phyloP scores from a whole-genome alignment of 1,140 invertebrate genomes.

The Pemphigus obesinymphae region DNA sequence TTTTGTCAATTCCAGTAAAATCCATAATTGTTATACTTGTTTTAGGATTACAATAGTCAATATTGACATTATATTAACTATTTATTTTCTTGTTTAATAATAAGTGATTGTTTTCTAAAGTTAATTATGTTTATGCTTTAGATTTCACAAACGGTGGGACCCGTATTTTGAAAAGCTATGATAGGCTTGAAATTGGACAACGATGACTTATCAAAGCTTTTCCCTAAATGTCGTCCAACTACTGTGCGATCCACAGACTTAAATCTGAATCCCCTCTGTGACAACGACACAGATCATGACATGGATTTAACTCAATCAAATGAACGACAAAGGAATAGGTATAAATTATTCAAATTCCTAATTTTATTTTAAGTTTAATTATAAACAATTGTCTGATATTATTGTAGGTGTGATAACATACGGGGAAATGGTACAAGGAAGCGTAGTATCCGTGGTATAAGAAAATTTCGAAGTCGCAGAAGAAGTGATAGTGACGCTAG shows the following conservation, averaged over 20 bases:
- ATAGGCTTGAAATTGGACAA: conserved; percentile 46
- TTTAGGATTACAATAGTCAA: neutral
- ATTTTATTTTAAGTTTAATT: neutral
- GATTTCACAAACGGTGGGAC: conserved; percentile 34
- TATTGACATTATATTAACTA: neutral
- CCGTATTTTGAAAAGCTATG: conserved; percentile 40
- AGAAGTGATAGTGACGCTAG: conserved; percentile 37
- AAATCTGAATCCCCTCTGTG: conserved; percentile 54
- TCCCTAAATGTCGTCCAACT: conserved; percentile 74
- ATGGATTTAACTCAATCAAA: conserved; percentile 29
- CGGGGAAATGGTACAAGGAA: conserved; percentile 30
- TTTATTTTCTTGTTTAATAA: neutral
- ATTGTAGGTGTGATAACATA: conserved; percentile 29
- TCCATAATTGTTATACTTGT: neutral
- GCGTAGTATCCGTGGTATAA: conserved; percentile 17
- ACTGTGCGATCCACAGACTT: conserved; percentile 49
- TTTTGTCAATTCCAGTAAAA: neutral
- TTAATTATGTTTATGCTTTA: conserved; percentile 12
- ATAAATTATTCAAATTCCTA: neutral
- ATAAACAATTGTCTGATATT: neutral
- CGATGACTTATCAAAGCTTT: conserved; percentile 73
- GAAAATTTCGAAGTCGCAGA: conserved; percentile 31
- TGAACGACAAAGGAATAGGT: conserved; percentile 33
- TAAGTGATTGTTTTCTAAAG: neutral
- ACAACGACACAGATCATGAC: conserved; percentile 15